These are phyloP conservation scores for Meandrina meandrites DNA, from an alignment of 92 coral and sea anemone genomes.

Conservation along the genomic window DNA sequence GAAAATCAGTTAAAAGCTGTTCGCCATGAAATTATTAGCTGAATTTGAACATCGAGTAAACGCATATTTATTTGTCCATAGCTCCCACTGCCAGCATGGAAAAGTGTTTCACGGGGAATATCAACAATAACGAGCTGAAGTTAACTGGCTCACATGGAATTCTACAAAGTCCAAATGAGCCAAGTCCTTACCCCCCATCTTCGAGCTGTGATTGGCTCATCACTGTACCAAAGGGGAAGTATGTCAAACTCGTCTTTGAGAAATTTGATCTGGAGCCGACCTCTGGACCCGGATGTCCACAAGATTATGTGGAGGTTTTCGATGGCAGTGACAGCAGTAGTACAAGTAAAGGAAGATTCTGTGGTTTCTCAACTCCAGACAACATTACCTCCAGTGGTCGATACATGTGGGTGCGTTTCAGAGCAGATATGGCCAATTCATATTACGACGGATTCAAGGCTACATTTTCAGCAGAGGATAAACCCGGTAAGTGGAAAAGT, in stretches of 20 bases:
- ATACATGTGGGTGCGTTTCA: slow-evolving; percentile 29
- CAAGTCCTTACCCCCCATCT: neutral
- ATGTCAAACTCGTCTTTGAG: slow-evolving; percentile 22
- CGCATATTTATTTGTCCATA: neutral
- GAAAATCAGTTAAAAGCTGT: no score
- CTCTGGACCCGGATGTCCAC: neutral
- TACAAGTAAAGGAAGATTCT: slow-evolving; percentile 42
- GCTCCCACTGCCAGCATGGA: neutral
- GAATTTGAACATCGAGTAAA: no score
- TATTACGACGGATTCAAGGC: neutral
- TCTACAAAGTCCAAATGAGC: slow-evolving; percentile 5
- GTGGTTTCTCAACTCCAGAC: slow-evolving; percentile 37
- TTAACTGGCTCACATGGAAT: neutral
- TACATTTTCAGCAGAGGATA: neutral
- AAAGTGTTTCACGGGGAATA: neutral
- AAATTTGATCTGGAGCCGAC: slow-evolving; percentile 2
- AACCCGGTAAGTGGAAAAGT: no score
- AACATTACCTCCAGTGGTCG: slow-evolving; percentile 18
- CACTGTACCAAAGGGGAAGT: slow-evolving; percentile 7
- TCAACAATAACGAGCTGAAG: neutral
- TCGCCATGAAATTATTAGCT: no score
- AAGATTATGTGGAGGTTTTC: slow-evolving; percentile 55
- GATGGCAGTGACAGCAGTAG: slow-evolving; percentile 37
- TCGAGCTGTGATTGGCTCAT: slow-evolving; percentile 35
- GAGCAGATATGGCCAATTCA: neutral